These are phyloP conservation scores for Pimephales promelas DNA, from an alignment of 2,113 vertebrate species.

Conservation along the genomic window DNA sequence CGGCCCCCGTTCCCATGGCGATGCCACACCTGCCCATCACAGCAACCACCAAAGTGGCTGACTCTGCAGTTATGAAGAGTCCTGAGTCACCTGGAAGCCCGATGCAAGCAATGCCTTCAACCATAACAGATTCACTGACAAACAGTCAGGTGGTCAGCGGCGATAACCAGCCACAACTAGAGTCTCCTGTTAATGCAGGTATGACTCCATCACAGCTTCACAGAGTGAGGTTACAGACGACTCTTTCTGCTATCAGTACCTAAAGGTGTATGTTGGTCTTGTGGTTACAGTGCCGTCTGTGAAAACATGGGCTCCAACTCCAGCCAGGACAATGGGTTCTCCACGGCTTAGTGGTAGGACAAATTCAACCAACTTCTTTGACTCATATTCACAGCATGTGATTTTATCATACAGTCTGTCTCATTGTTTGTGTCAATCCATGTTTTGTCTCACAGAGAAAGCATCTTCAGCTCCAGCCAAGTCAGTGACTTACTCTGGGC, in stretches of 20 bases:
- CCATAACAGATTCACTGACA: slow-evolving; percentile 57
- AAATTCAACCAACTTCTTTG: not conserved
- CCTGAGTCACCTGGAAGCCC: slow-evolving; percentile 68
- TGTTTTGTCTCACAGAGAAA: slow-evolving; percentile 73
- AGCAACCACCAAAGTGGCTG: slow-evolving; percentile 82
- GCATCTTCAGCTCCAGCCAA: slow-evolving; percentile 68
- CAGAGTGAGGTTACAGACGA: not conserved
- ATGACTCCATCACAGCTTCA: slow-evolving; percentile 28
- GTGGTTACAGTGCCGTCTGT: slow-evolving; percentile 63
- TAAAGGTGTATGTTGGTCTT: slow-evolving; percentile 24
- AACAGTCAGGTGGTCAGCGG: slow-evolving; percentile 61
- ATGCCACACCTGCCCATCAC: slow-evolving; percentile 92
- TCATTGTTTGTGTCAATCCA: not conserved
- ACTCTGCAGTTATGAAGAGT: slow-evolving; percentile 66
- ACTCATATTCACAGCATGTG: not conserved
- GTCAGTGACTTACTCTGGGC: slow-evolving; percentile 72
- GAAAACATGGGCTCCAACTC: slow-evolving; percentile 77
- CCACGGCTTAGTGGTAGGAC: slow-evolving; percentile 73
- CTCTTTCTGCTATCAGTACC: not conserved
- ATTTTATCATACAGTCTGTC: not conserved
- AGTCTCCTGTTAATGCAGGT: slow-evolving; percentile 76
- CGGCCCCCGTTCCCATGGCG: slow-evolving; percentile 75
- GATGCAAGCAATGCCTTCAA: slow-evolving; percentile 54
- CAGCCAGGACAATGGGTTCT: slow-evolving; percentile 70
- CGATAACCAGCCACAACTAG: slow-evolving; percentile 66